Conservation (phyloP, 2,888 invertebrate genomes). For the Tenthredo distinguenda region DNA sequence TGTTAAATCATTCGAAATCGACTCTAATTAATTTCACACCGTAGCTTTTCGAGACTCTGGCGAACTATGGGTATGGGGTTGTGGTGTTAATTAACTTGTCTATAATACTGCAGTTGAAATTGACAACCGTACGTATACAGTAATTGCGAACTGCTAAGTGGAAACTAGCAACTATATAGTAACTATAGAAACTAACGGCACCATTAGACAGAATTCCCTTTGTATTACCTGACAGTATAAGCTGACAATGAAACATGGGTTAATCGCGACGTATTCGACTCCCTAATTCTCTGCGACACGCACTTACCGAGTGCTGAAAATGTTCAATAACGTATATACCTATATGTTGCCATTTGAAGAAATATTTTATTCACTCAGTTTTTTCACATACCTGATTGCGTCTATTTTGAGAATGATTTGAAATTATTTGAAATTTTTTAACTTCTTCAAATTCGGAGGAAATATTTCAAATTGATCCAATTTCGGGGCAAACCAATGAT, state of each 20-base stretch:
- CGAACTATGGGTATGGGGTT: background rate
- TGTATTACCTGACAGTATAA: background rate
- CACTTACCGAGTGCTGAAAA: background rate
- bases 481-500: too few relatives aligned
- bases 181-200: conserved; percentile 5
- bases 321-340: background rate
- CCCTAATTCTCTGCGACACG: background rate
- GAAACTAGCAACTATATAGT: background rate
- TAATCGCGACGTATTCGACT: background rate
- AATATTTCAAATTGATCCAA: too few relatives aligned
- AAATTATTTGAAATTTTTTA: too few relatives aligned
- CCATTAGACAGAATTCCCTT: background rate
- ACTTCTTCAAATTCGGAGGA: too few relatives aligned
- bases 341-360: background rate
- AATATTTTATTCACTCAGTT: too few relatives aligned
- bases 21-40: background rate
- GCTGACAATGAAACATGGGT: conserved; percentile 33
- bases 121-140: background rate
- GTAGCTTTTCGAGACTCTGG: background rate
- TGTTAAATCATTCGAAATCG: background rate
- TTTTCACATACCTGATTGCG: too few relatives aligned
- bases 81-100: background rate
- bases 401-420: too few relatives aligned
- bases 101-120: conserved; percentile 4
- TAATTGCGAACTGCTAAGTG: conserved; percentile 24